These are phyloP conservation scores for Catharus fuscescens DNA, from an alignment of 2,113 vertebrate species.

Conservation along the genomic window DNA sequence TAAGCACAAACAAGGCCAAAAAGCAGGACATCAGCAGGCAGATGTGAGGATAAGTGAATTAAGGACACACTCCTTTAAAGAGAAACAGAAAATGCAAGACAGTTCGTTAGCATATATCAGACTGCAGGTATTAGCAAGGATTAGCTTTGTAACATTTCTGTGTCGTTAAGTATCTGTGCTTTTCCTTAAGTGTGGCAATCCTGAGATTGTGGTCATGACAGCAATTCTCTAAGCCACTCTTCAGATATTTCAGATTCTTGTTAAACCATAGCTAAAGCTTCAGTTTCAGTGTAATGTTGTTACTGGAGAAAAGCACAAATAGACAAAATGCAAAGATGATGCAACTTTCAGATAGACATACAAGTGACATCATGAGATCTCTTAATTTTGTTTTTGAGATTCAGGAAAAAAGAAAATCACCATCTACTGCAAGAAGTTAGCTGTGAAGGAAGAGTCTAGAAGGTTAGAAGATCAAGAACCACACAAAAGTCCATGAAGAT, in stretches of 20 bases:
- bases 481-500: constrained; percentile 74
- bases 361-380: not conserved
- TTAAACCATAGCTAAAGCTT: not conserved
- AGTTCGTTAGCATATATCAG: constrained; percentile 54
- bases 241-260: not conserved
- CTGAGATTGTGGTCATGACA: not conserved
- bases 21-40: constrained; percentile 61
- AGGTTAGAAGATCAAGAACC: constrained; percentile 76
- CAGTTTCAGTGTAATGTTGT: not conserved
- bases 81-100: constrained; percentile 67
- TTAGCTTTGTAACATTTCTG: constrained; percentile 42
- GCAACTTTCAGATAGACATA: constrained; percentile 16
- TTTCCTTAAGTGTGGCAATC: constrained; percentile 26
- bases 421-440: constrained; percentile 70
- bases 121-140: constrained; percentile 62
- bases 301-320: constrained; percentile 64
- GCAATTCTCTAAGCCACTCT: not conserved
- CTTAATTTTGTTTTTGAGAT: not conserved
- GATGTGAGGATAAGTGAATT: constrained; percentile 58
- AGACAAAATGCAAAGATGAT: constrained; percentile 37
- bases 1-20: constrained; percentile 6
- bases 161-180: constrained; percentile 37
- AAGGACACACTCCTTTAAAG: constrained; percentile 64
- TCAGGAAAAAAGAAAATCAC: constrained; percentile 51
- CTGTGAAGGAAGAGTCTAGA: constrained; percentile 71